phyloP scores from a whole-genome alignment of 2,797 vertebrate genomes.

The Manis crassicaudata region DNA sequence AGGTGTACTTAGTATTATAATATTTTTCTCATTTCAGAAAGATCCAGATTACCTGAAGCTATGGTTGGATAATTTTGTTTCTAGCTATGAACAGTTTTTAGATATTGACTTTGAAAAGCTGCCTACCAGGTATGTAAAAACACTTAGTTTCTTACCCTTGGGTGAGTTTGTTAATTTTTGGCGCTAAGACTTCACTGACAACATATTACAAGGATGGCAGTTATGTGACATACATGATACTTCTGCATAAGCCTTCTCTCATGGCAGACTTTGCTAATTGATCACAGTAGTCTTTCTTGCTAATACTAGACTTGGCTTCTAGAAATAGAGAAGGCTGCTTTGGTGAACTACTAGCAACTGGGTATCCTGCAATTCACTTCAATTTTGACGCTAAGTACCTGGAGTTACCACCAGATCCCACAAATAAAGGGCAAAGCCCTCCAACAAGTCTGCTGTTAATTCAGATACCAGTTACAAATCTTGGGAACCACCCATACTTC shows the following conservation, averaged over 20 bases:
- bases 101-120: slow-evolving; percentile 98
- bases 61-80: slow-evolving; percentile 98
- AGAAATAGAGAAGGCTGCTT: background rate
- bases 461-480: background rate
- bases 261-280: background rate
- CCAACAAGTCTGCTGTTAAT: background rate
- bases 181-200: background rate
- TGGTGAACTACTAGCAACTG: background rate
- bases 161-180: slow-evolving; percentile 59
- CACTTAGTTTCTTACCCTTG: slow-evolving; percentile 39
- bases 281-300: slow-evolving; percentile 16
- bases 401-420: background rate
- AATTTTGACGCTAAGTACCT: background rate
- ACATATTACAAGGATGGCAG: background rate
- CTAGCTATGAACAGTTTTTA: slow-evolving; percentile 95
- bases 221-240: background rate
- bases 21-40: slow-evolving; percentile 88
- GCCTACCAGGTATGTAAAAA: slow-evolving; percentile 92
- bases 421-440: background rate
- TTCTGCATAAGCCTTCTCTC: background rate
- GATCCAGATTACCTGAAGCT: slow-evolving; percentile 97
- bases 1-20: slow-evolving; percentile 36
- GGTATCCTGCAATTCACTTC: slow-evolving; percentile 6
- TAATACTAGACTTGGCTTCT: slow-evolving; percentile 15
- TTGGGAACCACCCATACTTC: background rate